Base-by-base conservation (phyloP, 2,888 invertebrate genomes). In the Zelleria hepariella region DNA sequence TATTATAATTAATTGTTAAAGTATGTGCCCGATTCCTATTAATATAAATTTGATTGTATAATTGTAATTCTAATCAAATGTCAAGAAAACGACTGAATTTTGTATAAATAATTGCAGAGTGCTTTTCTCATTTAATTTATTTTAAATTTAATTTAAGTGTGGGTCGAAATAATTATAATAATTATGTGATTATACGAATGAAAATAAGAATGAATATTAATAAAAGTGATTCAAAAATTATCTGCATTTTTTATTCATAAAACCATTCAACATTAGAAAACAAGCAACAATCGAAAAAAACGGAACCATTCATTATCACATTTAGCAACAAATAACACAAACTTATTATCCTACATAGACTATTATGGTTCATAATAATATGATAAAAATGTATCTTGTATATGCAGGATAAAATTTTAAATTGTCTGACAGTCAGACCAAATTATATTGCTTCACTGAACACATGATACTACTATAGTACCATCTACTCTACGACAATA, bases 21-120 rank as follows among this genome's bases (percentile, higher is more conserved):
- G 57, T 48, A 84, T 84, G 84, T 86, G 86, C 85, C 87, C 86
- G 87, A 87, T 87, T 88, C 87, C 87, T 88, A 86, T 84, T 86
- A 86, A 78, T 83, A 76, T 87, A 85, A 77, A 80, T 80, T 82
- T 86, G 77, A 82, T 86, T 82, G 78, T 85, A 81, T 80, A 81
- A 71, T 80, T 76, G 78, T 82, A 81, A 79, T 82, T 81, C 73
- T 85, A 82, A 86, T 84, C 82, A 80, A 86, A 82, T 79, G 84
- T 87, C 88, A 80, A 42, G 78, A 81, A 82, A 84, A 79, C 79
- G 88, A 87, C 88, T 87, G 88, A 86, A 68, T 78, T 83, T 80
- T 80, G 82, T 87, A 84, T 86, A 84, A 86, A 86, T 84, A 84
- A 83, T 87, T 84, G 79, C 86, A 85, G 80, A 78, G 82, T 85